Conservation (phyloP, 2,797 vertebrate species). For the Rachycentron canadum region DNA sequence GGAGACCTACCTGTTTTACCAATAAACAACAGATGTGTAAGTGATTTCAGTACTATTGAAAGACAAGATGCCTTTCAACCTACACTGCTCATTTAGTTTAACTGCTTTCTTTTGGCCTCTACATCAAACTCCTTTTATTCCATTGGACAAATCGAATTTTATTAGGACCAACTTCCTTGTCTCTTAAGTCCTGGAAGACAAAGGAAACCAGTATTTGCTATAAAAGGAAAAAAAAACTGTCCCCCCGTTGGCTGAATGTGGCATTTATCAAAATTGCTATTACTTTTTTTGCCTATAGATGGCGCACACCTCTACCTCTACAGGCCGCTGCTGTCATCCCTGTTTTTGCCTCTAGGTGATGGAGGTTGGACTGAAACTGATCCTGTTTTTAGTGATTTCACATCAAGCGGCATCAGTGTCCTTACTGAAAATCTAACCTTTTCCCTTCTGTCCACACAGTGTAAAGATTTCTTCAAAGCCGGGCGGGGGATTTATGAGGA, state of each 20-base stretch:
- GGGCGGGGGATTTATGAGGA: conserved; percentile 95
- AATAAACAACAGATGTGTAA: neutral
- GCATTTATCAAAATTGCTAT: too few species aligned
- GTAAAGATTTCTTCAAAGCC: conserved; percentile 89
- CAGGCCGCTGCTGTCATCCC: neutral
- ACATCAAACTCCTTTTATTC: neutral
- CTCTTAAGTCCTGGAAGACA: neutral
- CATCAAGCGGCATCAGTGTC: neutral
- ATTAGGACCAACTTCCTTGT: neutral
- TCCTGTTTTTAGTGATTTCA: neutral
- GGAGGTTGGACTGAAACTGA: neutral
- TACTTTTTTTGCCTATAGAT: neutral
- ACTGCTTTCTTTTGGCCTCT: neutral
- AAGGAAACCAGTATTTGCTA: neutral
- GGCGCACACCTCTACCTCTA: neutral
- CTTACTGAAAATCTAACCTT: conserved; percentile 37
- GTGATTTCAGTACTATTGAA: neutral
- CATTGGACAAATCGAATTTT: neutral
- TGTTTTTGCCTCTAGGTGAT: neutral
- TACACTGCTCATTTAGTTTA: neutral
- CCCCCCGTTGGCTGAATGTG: neutral
- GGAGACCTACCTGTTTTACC: neutral
- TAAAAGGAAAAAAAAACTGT: too few species aligned
- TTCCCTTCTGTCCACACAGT: conserved; percentile 76
- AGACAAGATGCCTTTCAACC: neutral